Conservation (phyloP, 1,140 invertebrate species). For the Drosophila orena region DNA sequence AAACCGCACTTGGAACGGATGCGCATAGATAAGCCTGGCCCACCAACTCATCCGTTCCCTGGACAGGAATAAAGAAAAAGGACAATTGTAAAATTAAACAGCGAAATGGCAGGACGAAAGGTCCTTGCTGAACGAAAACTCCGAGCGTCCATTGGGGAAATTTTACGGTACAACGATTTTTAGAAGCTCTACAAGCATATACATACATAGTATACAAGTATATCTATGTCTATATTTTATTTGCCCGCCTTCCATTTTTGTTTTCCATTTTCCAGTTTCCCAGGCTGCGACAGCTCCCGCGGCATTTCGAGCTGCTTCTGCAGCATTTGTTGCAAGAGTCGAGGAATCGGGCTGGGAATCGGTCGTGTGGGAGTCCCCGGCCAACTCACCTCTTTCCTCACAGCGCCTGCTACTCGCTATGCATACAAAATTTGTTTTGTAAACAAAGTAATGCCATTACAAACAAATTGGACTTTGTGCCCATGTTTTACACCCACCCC, state of each 20-base stretch:
- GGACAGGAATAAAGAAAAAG: constrained; percentile 57
- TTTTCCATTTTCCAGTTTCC: constrained; percentile 1
- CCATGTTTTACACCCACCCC: constrained; percentile 56
- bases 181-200: constrained; percentile 47
- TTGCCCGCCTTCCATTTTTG: constrained; percentile 24
- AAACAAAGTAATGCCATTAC: constrained; percentile 83
- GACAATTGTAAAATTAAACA: constrained; percentile 82
- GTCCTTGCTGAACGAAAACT: constrained; percentile 55
- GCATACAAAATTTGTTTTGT: constrained; percentile 82
- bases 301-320: constrained; percentile 32
- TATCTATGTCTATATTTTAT: constrained; percentile 53
- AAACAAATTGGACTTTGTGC: constrained; percentile 82
- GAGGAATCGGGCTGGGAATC: not conserved
- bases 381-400: constrained; percentile 14
- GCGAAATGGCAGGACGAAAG: constrained; percentile 64
- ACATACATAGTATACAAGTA: constrained; percentile 19
- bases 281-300: constrained; percentile 18
- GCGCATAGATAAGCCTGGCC: constrained; percentile 63
- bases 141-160: constrained; percentile 73
- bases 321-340: constrained; percentile 44
- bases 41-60: constrained; percentile 28
- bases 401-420: constrained; percentile 71
- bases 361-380: not conserved
- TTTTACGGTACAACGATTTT: constrained; percentile 82
- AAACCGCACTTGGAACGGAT: constrained; percentile 69